Percentiles rank a stretch among this genome's conserved stretches.
These are phyloP conservation scores for Coptodon bakossiorum DNA, from an alignment of 2,113 vertebrate species.

Conservation along the genomic window DNA sequence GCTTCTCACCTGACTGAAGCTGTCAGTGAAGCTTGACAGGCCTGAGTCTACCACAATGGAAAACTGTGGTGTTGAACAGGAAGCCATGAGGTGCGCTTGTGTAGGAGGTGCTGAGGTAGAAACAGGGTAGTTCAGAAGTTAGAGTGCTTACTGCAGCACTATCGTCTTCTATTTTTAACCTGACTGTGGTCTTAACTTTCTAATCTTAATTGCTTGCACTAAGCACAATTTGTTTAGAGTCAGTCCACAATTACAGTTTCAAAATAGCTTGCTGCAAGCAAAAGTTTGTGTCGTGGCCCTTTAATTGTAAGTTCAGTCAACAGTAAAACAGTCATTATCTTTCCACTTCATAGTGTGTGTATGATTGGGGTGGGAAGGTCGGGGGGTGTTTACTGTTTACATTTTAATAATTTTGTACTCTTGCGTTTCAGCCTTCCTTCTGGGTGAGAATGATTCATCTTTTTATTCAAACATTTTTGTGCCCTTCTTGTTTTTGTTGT, in stretches of 20 bases:
- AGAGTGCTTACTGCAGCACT: slow-evolving; percentile 48
- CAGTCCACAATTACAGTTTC: neutral
- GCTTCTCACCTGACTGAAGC: neutral
- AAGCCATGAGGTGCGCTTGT: slow-evolving; percentile 51
- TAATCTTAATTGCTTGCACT: slow-evolving; percentile 23
- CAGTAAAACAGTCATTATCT: neutral
- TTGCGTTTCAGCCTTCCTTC: neutral
- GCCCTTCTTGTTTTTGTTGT: neutral
- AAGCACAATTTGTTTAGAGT: neutral
- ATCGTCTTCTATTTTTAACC: slow-evolving; percentile 62
- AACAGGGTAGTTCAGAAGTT: slow-evolving; percentile 45
- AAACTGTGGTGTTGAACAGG: slow-evolving; percentile 67
- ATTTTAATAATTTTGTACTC: neutral
- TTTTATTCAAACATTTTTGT: neutral
- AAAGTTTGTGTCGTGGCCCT: neutral
- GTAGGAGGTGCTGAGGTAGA: slow-evolving; percentile 60
- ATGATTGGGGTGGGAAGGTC: neutral
- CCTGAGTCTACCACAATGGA: slow-evolving; percentile 52
- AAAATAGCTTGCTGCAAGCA: neutral
- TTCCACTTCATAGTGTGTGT: neutral
- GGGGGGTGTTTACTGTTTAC: neutral
- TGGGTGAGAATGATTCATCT: fast-evolving
- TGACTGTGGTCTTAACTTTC: slow-evolving; percentile 32
- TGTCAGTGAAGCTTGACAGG: neutral
- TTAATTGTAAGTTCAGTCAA: neutral